Percentiles rank a stretch among this genome's conserved stretches.
Evolutionary conservation across 2,888 invertebrate genomes (phyloP).

Genomic region (Campoplex capitator): DNA sequence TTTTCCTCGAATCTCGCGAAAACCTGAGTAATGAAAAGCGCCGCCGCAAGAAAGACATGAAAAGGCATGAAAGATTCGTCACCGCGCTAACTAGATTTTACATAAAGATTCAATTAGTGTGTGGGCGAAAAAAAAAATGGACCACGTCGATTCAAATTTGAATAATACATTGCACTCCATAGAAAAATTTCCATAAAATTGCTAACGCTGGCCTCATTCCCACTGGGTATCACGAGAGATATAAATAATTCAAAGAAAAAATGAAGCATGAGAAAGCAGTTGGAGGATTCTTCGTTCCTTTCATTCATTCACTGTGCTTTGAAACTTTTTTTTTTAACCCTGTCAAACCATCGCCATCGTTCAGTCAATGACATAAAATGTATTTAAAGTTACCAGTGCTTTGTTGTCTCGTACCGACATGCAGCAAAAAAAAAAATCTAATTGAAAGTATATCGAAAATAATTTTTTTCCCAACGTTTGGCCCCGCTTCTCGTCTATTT

Average conservation of each 20-base stretch:
- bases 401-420: no score
- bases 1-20: not conserved
- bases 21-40: not conserved
- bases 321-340: constrained; percentile 60
- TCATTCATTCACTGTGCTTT: constrained; percentile 66
- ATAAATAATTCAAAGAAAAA: constrained; percentile 62
- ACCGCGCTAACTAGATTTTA: not conserved
- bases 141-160: constrained; percentile 52
- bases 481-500: not conserved
- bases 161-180: constrained; percentile 61
- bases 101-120: not conserved
- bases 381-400: not conserved
- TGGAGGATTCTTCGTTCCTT: constrained; percentile 61
- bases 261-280: constrained; percentile 34
- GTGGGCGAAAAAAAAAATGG: not conserved
- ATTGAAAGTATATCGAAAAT: not conserved
- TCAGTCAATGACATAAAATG: not conserved
- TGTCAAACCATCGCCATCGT: constrained; percentile 41
- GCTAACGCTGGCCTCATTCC: constrained; percentile 51
- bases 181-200: constrained; percentile 45
- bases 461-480: not conserved
- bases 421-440: not conserved
- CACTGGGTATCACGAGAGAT: constrained; percentile 43
- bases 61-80: not conserved
- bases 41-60: not conserved